These are phyloP conservation scores for Gryllus bimaculatus DNA, from an alignment of 1,140 invertebrate species.

Conservation along the genomic window DNA sequence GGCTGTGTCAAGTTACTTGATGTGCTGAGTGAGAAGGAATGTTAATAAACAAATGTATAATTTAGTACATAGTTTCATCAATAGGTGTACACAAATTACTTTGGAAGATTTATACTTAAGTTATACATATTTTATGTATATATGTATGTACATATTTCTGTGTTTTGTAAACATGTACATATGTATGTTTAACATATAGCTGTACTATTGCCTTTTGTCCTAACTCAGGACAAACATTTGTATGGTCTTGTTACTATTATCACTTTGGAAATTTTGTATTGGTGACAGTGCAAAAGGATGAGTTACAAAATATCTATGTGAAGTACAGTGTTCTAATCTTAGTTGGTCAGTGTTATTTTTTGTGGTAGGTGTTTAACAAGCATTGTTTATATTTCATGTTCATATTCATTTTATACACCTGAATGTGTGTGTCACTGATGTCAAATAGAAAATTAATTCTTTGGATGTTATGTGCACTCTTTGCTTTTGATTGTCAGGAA, in stretches of 20 bases:
- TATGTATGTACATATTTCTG: constrained; percentile 1
- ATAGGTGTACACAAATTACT: background rate
- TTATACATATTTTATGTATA: background rate
- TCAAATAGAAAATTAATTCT: no score
- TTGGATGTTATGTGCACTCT: no score
- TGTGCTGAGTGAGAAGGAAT: no score
- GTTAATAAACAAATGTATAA: background rate
- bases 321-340: background rate
- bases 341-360: background rate
- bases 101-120: background rate
- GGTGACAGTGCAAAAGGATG: background rate
- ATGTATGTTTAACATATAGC: background rate
- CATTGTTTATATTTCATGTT: background rate
- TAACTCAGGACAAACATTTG: background rate
- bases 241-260: background rate
- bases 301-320: background rate
- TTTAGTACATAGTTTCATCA: background rate
- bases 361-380: background rate
- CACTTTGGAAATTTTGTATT: background rate
- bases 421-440: no score
- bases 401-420: background rate
- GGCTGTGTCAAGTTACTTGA: background rate
- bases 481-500: background rate
- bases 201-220: background rate
- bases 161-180: constrained; percentile 5